phyloP scores from a whole-genome alignment of 2,888 invertebrate species.

The Gari tellinella region DNA sequence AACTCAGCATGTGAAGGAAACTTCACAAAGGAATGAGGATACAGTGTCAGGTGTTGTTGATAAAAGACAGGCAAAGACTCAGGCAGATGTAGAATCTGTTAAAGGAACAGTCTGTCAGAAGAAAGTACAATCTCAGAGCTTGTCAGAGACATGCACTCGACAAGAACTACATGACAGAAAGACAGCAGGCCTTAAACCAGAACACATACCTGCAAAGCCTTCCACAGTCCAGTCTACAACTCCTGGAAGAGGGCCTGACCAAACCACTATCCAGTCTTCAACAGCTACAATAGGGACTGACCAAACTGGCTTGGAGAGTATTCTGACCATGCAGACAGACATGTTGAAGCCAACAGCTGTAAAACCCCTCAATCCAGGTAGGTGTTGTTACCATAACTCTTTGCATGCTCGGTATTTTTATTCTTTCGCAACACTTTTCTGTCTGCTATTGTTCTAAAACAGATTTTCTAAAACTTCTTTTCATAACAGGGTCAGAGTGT shows the following conservation, averaged over 20 bases:
- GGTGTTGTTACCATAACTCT: neutral
- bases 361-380: slow-evolving; percentile 1
- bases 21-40: neutral
- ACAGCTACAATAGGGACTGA: too few relatives aligned
- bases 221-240: too few relatives aligned
- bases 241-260: too few relatives aligned
- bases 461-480: too few relatives aligned
- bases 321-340: slow-evolving; percentile 31
- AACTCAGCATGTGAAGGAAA: neutral
- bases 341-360: slow-evolving; percentile 14
- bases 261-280: too few relatives aligned
- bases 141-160: neutral
- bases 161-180: neutral
- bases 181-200: neutral
- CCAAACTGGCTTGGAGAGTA: neutral
- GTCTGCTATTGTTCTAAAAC: too few relatives aligned
- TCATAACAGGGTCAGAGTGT: too few relatives aligned
- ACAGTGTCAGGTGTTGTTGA: neutral
- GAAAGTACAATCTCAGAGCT: neutral
- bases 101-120: too few relatives aligned
- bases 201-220: neutral
- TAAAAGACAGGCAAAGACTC: neutral
- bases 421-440: too few relatives aligned
- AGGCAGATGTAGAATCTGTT: neutral
- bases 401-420: too few relatives aligned